Conservation (phyloP, 2,888 invertebrate species). For the Drosophila kambysellisi region DNA sequence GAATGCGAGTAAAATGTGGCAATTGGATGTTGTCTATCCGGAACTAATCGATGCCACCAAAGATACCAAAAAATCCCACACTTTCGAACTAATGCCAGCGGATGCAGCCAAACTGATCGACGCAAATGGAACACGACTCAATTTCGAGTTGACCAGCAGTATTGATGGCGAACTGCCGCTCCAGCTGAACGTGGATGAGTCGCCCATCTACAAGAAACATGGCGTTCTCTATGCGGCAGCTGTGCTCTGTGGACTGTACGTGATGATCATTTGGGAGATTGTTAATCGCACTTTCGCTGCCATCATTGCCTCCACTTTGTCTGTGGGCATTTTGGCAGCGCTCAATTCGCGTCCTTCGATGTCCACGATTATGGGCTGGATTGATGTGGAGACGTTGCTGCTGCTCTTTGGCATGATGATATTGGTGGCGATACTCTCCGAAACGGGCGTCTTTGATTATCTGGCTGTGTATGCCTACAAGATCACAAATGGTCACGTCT, state of each 20-base stretch:
- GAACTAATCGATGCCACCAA: conserved; percentile 83
- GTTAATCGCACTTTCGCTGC: conserved; percentile 91
- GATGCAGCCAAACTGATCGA: conserved; percentile 51
- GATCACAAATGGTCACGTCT: conserved; percentile 90
- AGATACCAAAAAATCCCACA: conserved; percentile 85
- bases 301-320: conserved; percentile 90
- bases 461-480: conserved; percentile 90
- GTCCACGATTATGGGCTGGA: conserved; percentile 90
- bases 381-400: conserved; percentile 90
- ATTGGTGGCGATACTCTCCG: conserved; percentile 90
- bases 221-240: conserved; percentile 91
- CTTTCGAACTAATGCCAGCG: conserved; percentile 72
- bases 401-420: conserved; percentile 93
- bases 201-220: conserved; percentile 88
- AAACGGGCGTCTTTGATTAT: conserved; percentile 92
- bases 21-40: conserved; percentile 82
- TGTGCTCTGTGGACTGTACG: conserved; percentile 90
- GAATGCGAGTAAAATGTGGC: conserved; percentile 75
- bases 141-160: conserved; percentile 78
- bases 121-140: conserved; percentile 71
- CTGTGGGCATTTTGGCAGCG: conserved; percentile 89
- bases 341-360: conserved; percentile 90
- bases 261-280: conserved; percentile 91
- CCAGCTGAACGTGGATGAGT: conserved; percentile 87
- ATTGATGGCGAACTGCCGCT: conserved; percentile 85